Percentiles rank a stretch among this genome's conserved stretches.
phyloP scores from a whole-genome alignment of 2,113 vertebrate genomes.

The Pollachius pollachius region DNA sequence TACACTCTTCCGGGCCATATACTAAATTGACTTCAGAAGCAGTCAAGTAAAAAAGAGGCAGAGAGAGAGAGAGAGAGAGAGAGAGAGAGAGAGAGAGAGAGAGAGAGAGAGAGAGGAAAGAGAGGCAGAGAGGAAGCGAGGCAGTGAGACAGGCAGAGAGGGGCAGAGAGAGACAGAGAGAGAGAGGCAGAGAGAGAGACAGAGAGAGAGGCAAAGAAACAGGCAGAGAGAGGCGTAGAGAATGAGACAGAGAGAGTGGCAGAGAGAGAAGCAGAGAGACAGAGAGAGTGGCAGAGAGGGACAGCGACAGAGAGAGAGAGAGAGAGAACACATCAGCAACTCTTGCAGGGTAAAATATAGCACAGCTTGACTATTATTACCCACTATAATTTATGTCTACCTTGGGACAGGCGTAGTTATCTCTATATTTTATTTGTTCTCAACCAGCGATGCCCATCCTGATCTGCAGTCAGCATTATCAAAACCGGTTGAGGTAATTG shows the following conservation, averaged over 20 bases:
- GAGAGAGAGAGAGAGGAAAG: no score
- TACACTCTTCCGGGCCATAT: conserved; percentile 26
- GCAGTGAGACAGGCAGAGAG: no score
- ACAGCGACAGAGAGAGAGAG: no score
- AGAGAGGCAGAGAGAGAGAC: neutral
- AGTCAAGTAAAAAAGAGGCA: conserved; percentile 43
- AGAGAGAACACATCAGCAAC: conserved; percentile 21
- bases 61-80: no score
- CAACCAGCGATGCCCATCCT: neutral
- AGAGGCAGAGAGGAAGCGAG: no score
- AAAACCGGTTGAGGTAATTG: conserved; percentile 1
- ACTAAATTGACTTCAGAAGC: conserved; percentile 54
- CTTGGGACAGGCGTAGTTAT: neutral
- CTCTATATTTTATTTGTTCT: conserved; percentile 17
- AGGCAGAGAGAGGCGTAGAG: conserved; percentile 10
- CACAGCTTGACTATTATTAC: conserved; percentile 23
- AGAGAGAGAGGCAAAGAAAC: no score
- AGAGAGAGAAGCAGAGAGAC: conserved; percentile 11
- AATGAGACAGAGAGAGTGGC: no score
- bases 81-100: no score
- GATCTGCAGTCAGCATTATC: conserved; percentile 2
- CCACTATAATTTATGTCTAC: conserved; percentile 22
- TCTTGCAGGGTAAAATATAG: conserved; percentile 23
- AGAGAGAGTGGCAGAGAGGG: no score
- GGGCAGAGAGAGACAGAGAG: conserved; percentile 5